Conservation (phyloP, 2,113 vertebrate species). For the Apodemus speciosus region DNA sequence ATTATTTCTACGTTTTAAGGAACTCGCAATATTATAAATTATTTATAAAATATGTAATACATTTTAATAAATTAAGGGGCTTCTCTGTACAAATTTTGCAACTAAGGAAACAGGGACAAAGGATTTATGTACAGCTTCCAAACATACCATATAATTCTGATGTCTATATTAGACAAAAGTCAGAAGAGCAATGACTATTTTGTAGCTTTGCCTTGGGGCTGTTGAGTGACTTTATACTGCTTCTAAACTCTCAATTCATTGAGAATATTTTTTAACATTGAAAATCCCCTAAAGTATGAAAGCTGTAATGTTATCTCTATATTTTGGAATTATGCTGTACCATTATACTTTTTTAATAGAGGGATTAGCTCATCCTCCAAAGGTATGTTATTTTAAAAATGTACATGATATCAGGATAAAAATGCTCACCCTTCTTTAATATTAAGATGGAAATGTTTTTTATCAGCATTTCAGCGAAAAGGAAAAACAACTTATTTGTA, state of each 20-base stretch:
- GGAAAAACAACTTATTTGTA: background rate
- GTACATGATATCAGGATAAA: constrained; percentile 2
- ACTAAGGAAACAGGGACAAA: background rate
- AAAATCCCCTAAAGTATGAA: background rate
- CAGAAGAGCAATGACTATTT: background rate
- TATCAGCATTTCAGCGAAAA: background rate
- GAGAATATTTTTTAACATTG: background rate
- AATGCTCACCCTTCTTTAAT: background rate
- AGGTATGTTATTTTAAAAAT: background rate
- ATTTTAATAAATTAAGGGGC: background rate
- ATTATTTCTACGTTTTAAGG: background rate
- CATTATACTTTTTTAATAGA: constrained; percentile 21
- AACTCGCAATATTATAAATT: background rate
- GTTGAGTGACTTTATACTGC: background rate
- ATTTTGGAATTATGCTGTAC: constrained; percentile 26
- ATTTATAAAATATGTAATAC: background rate
- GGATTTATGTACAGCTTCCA: background rate
- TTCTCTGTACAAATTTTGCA: background rate
- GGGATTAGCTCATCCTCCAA: background rate
- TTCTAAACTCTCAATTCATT: constrained; percentile 37
- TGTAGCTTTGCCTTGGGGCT: background rate
- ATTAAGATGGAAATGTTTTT: background rate
- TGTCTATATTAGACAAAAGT: background rate
- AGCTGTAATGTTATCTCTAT: background rate
- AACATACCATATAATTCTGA: background rate